Evolutionary conservation across 2,797 vertebrate species (phyloP), one percentile per base, ranked within the genome.

Genomic region (Clarias laeviceps): DNA sequence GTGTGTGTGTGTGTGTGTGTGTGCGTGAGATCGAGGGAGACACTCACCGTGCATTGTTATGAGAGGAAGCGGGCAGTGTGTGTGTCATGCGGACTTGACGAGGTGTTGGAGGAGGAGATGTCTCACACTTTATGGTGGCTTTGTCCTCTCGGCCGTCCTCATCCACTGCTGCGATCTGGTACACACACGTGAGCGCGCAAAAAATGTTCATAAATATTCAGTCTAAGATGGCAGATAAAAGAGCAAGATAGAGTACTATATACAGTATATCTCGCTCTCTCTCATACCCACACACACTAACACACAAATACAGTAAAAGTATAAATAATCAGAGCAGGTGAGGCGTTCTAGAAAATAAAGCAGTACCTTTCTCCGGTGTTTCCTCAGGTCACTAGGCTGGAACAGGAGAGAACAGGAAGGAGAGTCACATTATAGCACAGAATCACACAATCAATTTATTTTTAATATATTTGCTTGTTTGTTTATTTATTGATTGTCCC

Each of bases 101-200:
- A 1, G 98, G 98, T 18, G 98, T 99, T 1, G 97, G 90, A 76
- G 98, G 98, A 70, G 98, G 98, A 70, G 98, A 99, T 2, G 98
- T 99, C 96, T 99, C 98, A 91, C 98, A 99, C 94, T 98, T 99
- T 91, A 99, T 99, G 78, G 98, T 99, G 87, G 98, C 97, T 94
- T 99, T 99, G 92, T 99, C 98, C 92, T 99, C 98, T 69, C 94
- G 96, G 4, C 97, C 97, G 77, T 99, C 98, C 92, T 99, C 98
- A 83, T 99, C 97, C 88, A 98, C 97, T 4, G 98, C 97, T 27
- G 98, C 97, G 85, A 99, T 99, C 98, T 98, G 76, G 34, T 22
- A 32, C 78, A 80, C 78, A 80, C 62, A 27, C 62, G 9, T 24
- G n/a, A 40, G 24, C 37, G n/a, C 27, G 59, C 18, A 77, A 17